Evolutionary conservation across 2,797 vertebrate genomes (phyloP), one percentile per base, ranked within the genome.

Genomic region (Halcyon chelicuti): DNA sequence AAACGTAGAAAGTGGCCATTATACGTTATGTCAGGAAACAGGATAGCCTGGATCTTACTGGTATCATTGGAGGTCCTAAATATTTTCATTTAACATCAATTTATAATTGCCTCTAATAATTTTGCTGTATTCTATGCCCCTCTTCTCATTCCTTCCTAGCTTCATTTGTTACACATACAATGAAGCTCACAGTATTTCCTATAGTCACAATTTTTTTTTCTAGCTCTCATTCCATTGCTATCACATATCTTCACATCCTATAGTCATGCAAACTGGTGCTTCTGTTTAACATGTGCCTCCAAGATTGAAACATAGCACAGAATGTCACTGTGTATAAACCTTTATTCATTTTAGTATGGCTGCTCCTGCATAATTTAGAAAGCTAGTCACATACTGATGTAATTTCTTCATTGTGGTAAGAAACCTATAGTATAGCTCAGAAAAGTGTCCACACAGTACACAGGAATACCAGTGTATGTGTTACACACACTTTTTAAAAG

Each of bases 351-450:
- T 76, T 29, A 63, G 22, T 47, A 5, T 21, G 39, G 21, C n/a
- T 71, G 23, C 1, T 74, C 23, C 54, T 88, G 65, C 92, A 87
- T 90, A 92, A 94, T 86, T 89, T n/a, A 92, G n/a, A 57, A 65
- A 80, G 28, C 39, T 10, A 47, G 14, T 57, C 61, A 77, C 42
- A 90, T 28, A 39, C 5, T 44, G 58, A 76, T 31, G 22, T 7
- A 10, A 54, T 82, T 44, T 70, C 54, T 80, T 80, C 13, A 20
- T 18, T 35, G 7, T 31, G 39, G 10, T 33, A 42, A 79, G 28
- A 40, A 68, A 37, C 10, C 35, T 23, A 20, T 8, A 33, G 18
- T 16, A 20, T 1, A 61, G 29, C 26, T 70, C 72, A 67, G 52
- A 52, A 76, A 60, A 60, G 7, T 17, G 29, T 22, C 19, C 15